Percentiles rank a stretch among this genome's conserved stretches.
Evolutionary conservation across 2,888 invertebrate species (phyloP).

Genomic region (Tenthredo livida): DNA sequence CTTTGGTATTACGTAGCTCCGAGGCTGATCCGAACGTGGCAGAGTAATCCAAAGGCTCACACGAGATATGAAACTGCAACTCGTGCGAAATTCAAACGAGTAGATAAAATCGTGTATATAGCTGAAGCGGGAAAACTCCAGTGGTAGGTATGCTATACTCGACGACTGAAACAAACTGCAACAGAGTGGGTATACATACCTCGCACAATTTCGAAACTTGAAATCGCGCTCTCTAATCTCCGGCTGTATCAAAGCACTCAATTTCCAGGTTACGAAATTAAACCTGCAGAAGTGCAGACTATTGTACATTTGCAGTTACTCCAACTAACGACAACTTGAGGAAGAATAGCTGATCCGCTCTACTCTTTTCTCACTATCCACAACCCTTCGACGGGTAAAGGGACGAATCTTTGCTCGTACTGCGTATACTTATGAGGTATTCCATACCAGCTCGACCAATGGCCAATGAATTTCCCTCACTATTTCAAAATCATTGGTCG

Average conservation of each 20-base stretch:
- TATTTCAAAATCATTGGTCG: no score
- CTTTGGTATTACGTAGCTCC: slow-evolving; percentile 18
- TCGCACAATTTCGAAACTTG: slow-evolving; percentile 2
- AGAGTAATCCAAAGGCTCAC: background rate
- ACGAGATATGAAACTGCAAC: slow-evolving; percentile 33
- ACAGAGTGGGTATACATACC: background rate
- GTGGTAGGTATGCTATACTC: slow-evolving; percentile 1
- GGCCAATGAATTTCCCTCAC: no score
- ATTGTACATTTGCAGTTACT: background rate
- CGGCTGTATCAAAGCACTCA: background rate
- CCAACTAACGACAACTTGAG: background rate
- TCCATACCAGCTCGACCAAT: no score
- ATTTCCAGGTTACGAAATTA: background rate
- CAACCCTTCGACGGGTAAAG: background rate
- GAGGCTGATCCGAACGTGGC: background rate
- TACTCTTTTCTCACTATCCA: background rate
- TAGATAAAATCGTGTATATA: slow-evolving; percentile 24
- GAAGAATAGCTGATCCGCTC: background rate
- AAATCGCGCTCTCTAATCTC: background rate
- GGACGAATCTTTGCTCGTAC: background rate
- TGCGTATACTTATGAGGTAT: no score
- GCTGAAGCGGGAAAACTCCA: background rate
- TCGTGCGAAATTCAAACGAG: slow-evolving; percentile 30
- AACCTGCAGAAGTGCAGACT: background rate
- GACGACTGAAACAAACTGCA: background rate